These are phyloP conservation scores for Falco rusticolus DNA, from an alignment of 2,797 vertebrate genomes.

Conservation along the genomic window DNA sequence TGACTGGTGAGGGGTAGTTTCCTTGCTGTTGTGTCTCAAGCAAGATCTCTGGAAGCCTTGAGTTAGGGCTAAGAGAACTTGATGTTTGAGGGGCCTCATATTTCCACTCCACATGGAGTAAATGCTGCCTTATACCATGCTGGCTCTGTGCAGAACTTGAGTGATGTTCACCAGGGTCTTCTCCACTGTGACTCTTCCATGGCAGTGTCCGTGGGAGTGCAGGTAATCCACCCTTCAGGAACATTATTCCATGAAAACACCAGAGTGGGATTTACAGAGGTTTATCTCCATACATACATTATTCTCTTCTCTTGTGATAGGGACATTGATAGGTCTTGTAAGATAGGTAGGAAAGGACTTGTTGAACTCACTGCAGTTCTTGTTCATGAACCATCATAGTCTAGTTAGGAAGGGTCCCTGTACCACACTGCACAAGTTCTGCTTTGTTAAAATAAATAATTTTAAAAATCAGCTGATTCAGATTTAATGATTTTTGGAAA, in stretches of 20 bases:
- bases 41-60: background rate
- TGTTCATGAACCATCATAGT: background rate
- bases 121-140: rapidly evolving
- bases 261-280: background rate
- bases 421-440: background rate
- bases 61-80: background rate
- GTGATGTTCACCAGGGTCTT: background rate
- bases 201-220: rapidly evolving
- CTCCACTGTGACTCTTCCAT: background rate
- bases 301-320: background rate
- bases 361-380: background rate
- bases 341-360: background rate
- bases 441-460: background rate
- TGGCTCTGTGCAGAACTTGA: background rate
- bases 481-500: background rate
- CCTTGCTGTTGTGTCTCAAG: background rate
- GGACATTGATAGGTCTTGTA: background rate
- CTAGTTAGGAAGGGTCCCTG: background rate
- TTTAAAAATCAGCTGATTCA: background rate
- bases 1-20: background rate
- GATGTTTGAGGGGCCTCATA: rapidly evolving
- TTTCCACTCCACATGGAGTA: rapidly evolving
- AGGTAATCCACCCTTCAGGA: background rate
- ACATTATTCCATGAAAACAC: background rate
- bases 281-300: background rate